Percentiles rank a stretch among this genome's conserved stretches.
Conservation (phyloP, 2,888 invertebrate genomes). For the Hyposoter dolosus region DNA sequence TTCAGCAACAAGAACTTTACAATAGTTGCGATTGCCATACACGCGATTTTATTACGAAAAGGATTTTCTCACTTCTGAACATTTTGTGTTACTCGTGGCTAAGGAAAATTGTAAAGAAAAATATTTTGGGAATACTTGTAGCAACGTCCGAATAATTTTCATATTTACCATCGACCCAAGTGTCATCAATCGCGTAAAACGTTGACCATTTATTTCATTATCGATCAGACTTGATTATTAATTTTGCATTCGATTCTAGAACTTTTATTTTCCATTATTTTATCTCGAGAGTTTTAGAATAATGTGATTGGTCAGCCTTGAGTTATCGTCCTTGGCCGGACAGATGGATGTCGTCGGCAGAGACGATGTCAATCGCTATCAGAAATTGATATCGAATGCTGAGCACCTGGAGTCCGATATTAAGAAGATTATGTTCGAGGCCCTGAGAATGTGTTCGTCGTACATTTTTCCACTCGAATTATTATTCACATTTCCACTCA, state of each 20-base stretch:
- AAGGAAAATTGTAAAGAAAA: too few relatives aligned
- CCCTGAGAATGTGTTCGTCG: background rate
- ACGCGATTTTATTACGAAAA: too few relatives aligned
- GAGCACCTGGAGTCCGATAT: background rate
- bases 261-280: background rate
- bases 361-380: constrained; percentile 19
- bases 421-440: constrained; percentile 21
- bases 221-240: background rate
- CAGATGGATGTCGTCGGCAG: constrained; percentile 40
- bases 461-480: background rate
- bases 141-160: too few relatives aligned
- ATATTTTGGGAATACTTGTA: too few relatives aligned
- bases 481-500: too few relatives aligned
- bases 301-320: constrained; percentile 17
- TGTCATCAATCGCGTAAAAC: too few relatives aligned
- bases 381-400: constrained; percentile 49
- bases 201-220: background rate
- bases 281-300: background rate
- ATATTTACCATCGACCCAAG: too few relatives aligned
- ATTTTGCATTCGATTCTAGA: background rate
- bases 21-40: background rate
- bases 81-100: too few relatives aligned
- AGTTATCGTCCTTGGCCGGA: constrained; percentile 36
- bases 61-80: too few relatives aligned
- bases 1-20: background rate